Evolutionary conservation across 2,888 invertebrate genomes (phyloP), one percentile per base, ranked within the genome.

Genomic region (Conchocele bisecta): DNA sequence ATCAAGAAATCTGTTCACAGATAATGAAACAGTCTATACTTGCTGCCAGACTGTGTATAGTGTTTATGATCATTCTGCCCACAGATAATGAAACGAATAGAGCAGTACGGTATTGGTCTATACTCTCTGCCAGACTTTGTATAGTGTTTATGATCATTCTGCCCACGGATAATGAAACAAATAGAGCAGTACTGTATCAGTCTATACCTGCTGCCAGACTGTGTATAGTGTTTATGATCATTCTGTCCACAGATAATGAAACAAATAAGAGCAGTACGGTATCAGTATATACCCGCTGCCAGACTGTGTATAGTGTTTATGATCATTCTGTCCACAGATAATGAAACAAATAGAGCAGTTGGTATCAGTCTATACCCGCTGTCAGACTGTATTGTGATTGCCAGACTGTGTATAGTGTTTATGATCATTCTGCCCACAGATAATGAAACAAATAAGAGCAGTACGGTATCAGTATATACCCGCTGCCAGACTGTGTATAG

Each of bases 231-330:
- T 15, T 42, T n/a, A n/a, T n/a, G 35, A 29, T 29, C 56, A 44
- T 61, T 28, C 29, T n/a, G 42, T 31, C 67, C 84, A 42, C 81
- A 95, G 94, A 94, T 97, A 0, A 93, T 98, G 94, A 95, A 96
- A 86, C 98, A 98, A 92, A 97, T 98, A 57, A n/a, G 95, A 95
- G 83, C 94, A 94, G 77, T 94, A 97, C 90, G 96, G 96, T 44
- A 98, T 98, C 85, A 96, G 96, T 92, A 97, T 98, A 73, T 98
- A 98, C 92, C 96, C 96, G 3, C 92, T 98, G 77, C 98, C 98
- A 0, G 98, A 98, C 92, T 98, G 98, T 92, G 22, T 42, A 17
- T 9, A 17, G n/a, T n/a, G n/a, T n/a, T n/a, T n/a, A n/a, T n/a
- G n/a, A n/a, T n/a, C n/a, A n/a, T n/a, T n/a, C n/a, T n/a, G n/a